A percentile compares a stretch with the other conserved stretches of the same genome.
Evolutionary conservation across 1,140 invertebrate genomes (phyloP).

Genomic region (Leguminivora glycinivorella): DNA sequence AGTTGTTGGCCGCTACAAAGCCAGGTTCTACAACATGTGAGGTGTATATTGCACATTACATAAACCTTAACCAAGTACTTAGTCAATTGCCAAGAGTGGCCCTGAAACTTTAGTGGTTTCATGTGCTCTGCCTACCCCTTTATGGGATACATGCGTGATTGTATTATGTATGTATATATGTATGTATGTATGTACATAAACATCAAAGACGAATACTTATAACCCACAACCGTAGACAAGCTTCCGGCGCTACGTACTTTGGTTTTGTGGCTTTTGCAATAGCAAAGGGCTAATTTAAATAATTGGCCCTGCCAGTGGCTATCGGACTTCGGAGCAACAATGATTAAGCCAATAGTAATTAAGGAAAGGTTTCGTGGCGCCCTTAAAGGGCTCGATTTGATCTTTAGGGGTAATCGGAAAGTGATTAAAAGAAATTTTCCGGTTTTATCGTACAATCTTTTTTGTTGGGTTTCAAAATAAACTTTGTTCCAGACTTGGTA

Average conservation of each 20-base stretch:
- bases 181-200: too few relatives aligned
- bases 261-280: neutral
- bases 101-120: too few relatives aligned
- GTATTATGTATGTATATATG: too few relatives aligned
- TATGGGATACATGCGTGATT: too few relatives aligned
- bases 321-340: neutral
- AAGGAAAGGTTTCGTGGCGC: neutral
- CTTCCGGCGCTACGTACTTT: neutral
- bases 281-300: constrained; percentile 5
- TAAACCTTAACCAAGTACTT: too few relatives aligned
- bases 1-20: too few relatives aligned
- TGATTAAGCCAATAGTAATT: constrained; percentile 2
- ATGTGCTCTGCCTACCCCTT: too few relatives aligned
- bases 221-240: neutral
- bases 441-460: neutral
- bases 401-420: neutral
- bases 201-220: too few relatives aligned
- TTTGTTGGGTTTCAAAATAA: neutral
- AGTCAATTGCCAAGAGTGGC: too few relatives aligned
- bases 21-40: too few relatives aligned
- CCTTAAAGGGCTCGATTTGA: neutral
- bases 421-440: neutral
- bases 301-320: neutral
- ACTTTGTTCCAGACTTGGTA: too few relatives aligned
- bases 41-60: too few relatives aligned